Evolutionary conservation across 2,888 invertebrate genomes (phyloP).

Genomic region (Acronicta psi): DNA sequence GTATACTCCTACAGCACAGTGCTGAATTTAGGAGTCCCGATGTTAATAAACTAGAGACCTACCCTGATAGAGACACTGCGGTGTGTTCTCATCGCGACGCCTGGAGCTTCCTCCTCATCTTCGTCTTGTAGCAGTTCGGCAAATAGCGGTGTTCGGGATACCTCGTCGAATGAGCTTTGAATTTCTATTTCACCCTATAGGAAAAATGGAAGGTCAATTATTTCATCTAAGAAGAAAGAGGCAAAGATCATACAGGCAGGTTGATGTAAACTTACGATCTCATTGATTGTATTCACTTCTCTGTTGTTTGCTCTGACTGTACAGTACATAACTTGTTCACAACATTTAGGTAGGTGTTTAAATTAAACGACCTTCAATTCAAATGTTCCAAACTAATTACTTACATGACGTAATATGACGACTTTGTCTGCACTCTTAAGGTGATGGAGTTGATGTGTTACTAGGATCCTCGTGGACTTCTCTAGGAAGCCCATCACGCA

Average conservation of each 20-base stretch:
- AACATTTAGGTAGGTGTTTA: too few relatives aligned
- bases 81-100: constrained; percentile 54
- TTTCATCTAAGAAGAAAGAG: too few relatives aligned
- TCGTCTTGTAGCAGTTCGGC: constrained; percentile 83
- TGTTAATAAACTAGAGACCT: constrained; percentile 2
- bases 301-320: too few relatives aligned
- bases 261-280: too few relatives aligned
- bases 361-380: constrained; percentile 1
- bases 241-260: too few relatives aligned
- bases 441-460: constrained; percentile 96
- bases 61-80: constrained; percentile 67
- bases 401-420: constrained; percentile 90
- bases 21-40: too few relatives aligned
- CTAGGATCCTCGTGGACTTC: constrained; percentile 92
- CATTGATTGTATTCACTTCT: too few relatives aligned
- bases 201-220: neutral
- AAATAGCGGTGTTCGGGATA: constrained; percentile 85
- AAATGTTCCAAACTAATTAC: constrained; percentile 53
- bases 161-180: constrained; percentile 87
- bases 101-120: constrained; percentile 57
- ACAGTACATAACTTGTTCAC: too few relatives aligned
- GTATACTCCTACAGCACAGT: too few relatives aligned
- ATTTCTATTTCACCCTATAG: constrained; percentile 90
- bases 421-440: constrained; percentile 90
- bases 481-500: constrained; percentile 90